Evolutionary conservation across 2,797 vertebrate species (phyloP).

Genomic region (Thalassophryne amazonica): DNA sequence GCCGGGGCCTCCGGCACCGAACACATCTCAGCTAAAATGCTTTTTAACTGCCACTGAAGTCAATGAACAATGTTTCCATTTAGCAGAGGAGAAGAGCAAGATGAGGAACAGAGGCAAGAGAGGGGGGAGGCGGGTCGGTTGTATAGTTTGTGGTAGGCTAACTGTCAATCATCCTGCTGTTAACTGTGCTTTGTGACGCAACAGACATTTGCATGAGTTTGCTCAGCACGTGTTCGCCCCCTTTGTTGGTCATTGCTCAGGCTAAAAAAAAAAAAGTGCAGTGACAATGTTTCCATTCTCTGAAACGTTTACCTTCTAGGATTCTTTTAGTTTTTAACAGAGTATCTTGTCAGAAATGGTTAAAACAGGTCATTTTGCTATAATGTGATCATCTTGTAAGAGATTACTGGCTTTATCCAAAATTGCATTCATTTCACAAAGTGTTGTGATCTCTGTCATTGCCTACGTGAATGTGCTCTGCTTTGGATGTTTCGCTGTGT

Average conservation of each 20-base stretch:
- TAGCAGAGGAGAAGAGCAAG: constrained; percentile 86
- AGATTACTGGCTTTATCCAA: constrained; percentile 1
- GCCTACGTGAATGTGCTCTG: constrained; percentile 46
- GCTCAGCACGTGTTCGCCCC: constrained; percentile 65
- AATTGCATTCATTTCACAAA: constrained; percentile 47
- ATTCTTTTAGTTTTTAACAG: constrained; percentile 1
- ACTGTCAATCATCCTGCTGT: constrained; percentile 64
- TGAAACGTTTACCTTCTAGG: constrained; percentile 32
- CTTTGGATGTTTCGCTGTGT: constrained; percentile 43
- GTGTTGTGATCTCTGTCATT: constrained; percentile 32
- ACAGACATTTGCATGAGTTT: constrained; percentile 68
- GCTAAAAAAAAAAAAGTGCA: constrained; percentile 11
- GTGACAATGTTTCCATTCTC: constrained; percentile 42
- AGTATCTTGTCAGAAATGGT: constrained; percentile 3
- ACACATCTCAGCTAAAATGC: constrained; percentile 21
- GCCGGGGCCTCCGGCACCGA: too few relatives aligned
- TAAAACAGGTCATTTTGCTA: neutral
- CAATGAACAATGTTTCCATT: constrained; percentile 74
- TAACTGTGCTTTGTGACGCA: constrained; percentile 66
- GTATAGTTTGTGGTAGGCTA: constrained; percentile 85
- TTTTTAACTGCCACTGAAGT: constrained; percentile 43
- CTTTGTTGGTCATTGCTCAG: constrained; percentile 51
- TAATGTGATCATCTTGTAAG: constrained; percentile 9
- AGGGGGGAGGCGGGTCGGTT: constrained; percentile 84
- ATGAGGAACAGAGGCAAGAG: constrained; percentile 84